Base-by-base conservation (phyloP, 2,797 vertebrate genomes). In the Urosaurus nigricauda region DNA sequence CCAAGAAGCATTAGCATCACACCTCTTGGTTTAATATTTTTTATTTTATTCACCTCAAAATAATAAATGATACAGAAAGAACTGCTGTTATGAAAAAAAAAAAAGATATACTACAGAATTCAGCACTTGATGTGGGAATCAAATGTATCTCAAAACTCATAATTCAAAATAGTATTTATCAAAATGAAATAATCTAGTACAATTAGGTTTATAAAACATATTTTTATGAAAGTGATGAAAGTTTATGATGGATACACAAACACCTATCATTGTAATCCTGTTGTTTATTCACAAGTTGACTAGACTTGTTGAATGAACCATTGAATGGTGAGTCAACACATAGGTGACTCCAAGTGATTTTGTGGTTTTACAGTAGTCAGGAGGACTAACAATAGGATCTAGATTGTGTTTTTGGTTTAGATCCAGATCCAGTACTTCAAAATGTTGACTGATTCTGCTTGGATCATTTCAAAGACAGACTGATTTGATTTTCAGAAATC, bases 101-200 rank as follows among this genome's bases (percentile, higher is more conserved):
- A 79, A 86, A 19, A 58, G 88, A 43, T 68, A 90, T 4, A 5
- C 65, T 70, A 77, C 81, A 77, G 0, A 0, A 7, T 47, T 86
- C 87, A 87, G 77, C 70, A 79, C 60, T 29, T 58, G 26, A 47
- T 53, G 0, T 68, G 29, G 40, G n/a, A 84, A 80, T 77, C 40
- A 83, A 83, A 75, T 40, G 29, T 35, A 84, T 84, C 83, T 85
- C 40, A 71, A 58, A 65, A 88, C 78, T 40, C 19, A 84, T 65
- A 14, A 68, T 40, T 79, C 32, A 79, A 77, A 79, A 84, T 56
- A 73, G 8, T 43, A 19, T 73, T 89, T 60, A 51, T 47, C 60
- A 60, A 51, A 58, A 40, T 60, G 24, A 26, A 17, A 63, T 65
- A 83, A 73, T 74, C 56, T 40, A 51, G n/a, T 24, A 83, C 16